phyloP scores from a whole-genome alignment of 2,113 vertebrate species.

The Atractosteus spatula region DNA sequence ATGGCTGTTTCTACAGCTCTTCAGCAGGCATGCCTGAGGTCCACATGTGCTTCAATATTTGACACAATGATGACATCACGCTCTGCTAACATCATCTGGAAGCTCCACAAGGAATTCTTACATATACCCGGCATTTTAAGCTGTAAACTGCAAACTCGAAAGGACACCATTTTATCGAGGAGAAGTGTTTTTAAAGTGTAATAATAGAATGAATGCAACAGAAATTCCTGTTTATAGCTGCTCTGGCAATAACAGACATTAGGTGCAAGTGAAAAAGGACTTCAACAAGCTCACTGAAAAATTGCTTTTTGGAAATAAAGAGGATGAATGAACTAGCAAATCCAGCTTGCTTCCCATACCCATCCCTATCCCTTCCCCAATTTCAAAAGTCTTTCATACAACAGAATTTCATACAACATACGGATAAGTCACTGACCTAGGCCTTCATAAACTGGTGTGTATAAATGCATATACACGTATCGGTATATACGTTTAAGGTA shows the following conservation, averaged over 20 bases:
- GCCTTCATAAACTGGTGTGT: background rate
- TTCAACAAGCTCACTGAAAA: background rate
- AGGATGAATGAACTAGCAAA: no score
- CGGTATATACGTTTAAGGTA: background rate
- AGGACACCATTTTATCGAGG: background rate
- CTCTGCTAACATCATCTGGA: no score
- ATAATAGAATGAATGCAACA: conserved; percentile 21
- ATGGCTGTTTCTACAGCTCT: background rate
- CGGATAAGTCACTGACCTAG: background rate
- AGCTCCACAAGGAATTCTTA: no score
- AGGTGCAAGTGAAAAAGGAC: background rate
- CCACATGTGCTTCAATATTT: no score
- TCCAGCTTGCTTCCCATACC: no score
- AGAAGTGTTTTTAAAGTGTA: background rate
- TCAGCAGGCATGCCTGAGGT: no score
- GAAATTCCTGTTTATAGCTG: conserved; percentile 28
- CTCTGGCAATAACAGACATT: conserved; percentile 18
- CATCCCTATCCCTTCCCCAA: no score
- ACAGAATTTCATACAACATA: no score
- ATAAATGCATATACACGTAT: background rate
- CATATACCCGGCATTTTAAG: background rate
- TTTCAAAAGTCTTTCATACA: no score
- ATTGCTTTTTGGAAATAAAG: no score
- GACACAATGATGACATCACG: no score
- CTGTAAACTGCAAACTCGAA: no score